Conservation (phyloP, 1,140 invertebrate genomes). For the Agraylea sexmaculata region DNA sequence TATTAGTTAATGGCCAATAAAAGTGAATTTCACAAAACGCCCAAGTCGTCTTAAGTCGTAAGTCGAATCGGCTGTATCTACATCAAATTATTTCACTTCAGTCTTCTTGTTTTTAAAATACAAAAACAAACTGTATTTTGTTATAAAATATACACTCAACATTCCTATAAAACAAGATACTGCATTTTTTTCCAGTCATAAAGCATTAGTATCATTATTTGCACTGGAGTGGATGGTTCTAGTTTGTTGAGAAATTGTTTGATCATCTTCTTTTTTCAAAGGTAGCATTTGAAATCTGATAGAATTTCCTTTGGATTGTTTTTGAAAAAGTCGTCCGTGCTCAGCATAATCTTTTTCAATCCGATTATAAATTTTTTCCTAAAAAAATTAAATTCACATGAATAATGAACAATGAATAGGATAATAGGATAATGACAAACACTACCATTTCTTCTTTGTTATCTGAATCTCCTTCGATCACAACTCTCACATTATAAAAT, state of each 20-base stretch:
- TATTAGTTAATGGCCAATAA: no score
- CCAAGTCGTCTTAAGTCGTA: no score
- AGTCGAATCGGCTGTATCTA: no score
- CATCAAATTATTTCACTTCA: no score
- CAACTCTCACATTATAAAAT: slow-evolving; percentile 45
- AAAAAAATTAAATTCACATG: slow-evolving; percentile 26
- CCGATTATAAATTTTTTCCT: slow-evolving; percentile 41
- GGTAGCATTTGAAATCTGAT: slow-evolving; percentile 48
- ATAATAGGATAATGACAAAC: slow-evolving; percentile 20
- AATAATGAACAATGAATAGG: slow-evolving; percentile 3
- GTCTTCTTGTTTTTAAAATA: no score
- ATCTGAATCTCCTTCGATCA: slow-evolving; percentile 40
- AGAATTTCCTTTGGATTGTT: slow-evolving; percentile 40
- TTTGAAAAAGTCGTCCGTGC: slow-evolving; percentile 42
- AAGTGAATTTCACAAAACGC: no score
- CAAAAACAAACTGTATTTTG: slow-evolving; percentile 8
- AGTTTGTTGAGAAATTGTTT: no score
- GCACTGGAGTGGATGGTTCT: no score
- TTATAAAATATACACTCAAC: slow-evolving; percentile 3
- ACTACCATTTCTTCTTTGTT: slow-evolving; percentile 37
- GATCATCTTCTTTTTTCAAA: slow-evolving; percentile 21
- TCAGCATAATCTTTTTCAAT: slow-evolving; percentile 40
- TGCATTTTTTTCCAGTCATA: slow-evolving; percentile 15
- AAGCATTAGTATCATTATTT: slow-evolving; percentile 1
- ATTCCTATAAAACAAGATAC: slow-evolving; percentile 7